Evolutionary conservation across 1,140 invertebrate species (phyloP), one percentile per base, ranked within the genome.

Genomic region (Drosophila micromelanica): DNA sequence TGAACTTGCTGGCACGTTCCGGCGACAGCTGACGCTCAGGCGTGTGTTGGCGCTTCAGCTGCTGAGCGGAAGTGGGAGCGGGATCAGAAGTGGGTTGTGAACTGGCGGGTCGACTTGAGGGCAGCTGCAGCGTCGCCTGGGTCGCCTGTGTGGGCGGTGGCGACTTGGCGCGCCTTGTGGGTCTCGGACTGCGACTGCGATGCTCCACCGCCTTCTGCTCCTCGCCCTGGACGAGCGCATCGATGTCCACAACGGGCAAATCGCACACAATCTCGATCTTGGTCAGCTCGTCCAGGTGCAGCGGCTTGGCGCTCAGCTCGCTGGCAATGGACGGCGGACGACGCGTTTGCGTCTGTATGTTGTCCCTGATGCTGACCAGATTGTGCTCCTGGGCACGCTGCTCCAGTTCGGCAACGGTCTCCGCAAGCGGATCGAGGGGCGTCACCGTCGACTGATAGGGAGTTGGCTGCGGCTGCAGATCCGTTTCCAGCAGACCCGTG

Each of bases 41-140:
- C 0, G 90, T 79, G 27, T 89, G 90, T n/a, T 91, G 86, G 0
- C 90, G 76, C 46, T 91, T 91, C 0, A 91, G 71, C 11, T 63
- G 49, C 40, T 72, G 81, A 12, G 51, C 48, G 3, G 61, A 17
- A 42, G 38, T 7, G 23, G 45, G 2, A 48, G 11, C 5, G 38
- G 4, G 23, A 55, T 49, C 7, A 11, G 46, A 4, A 6, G 17
- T 67, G 42, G 46, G 55, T 2, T 49, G 30, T 2, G 69, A 79
- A 80, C 60, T 82, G 0, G 69, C 45, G 0, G 77, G 77, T 69
- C 85, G 68, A 37, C 85, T 89, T 3, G 74, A 61, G 1, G 85
- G 85, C 17, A 89, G 30, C 27, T 89, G 80, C n/a, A 89, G 59
- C 5, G 70, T 78, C 11, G 67, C 54, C 32, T 35, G 32, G 1